A percentile compares a stretch with the other conserved stretches of the same genome.
These are phyloP conservation scores for Cheilosia grossa DNA, from an alignment of 2,888 invertebrate genomes.

Conservation along the genomic window DNA sequence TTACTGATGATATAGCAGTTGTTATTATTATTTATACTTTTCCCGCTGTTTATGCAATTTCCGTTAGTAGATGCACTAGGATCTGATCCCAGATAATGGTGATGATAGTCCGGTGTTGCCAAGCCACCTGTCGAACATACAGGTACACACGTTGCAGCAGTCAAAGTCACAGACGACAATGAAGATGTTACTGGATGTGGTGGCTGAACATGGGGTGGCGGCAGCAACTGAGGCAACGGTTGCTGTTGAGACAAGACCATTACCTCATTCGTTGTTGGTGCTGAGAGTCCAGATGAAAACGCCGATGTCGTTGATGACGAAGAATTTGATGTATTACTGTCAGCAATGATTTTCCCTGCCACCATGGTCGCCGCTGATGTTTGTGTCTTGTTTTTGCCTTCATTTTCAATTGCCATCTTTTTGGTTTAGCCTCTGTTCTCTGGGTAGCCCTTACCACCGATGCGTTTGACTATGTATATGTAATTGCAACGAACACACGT, in stretches of 20 bases:
- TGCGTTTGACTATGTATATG: not conserved
- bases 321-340: slow-evolving; percentile 57
- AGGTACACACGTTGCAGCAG: slow-evolving; percentile 67
- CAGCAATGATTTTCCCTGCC: slow-evolving; percentile 45
- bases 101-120: slow-evolving; percentile 61
- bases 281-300: slow-evolving; percentile 36
- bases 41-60: slow-evolving; percentile 53
- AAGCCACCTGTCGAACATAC: slow-evolving; percentile 68
- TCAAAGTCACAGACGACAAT: slow-evolving; percentile 61
- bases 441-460: not conserved
- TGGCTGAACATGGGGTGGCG: slow-evolving; percentile 61
- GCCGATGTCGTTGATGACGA: slow-evolving; percentile 45
- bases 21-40: slow-evolving; percentile 48
- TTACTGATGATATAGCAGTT: slow-evolving; percentile 60
- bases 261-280: slow-evolving; percentile 42
- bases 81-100: slow-evolving; percentile 55
- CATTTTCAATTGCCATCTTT: slow-evolving; percentile 72
- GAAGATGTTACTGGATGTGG: slow-evolving; percentile 61
- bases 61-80: slow-evolving; percentile 56
- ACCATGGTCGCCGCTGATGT: slow-evolving; percentile 17
- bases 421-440: slow-evolving; percentile 36
- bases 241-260: slow-evolving; percentile 53
- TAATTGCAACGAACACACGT: slow-evolving; percentile 11
- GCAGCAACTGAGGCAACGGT: slow-evolving; percentile 51
- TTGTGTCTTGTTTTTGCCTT: slow-evolving; percentile 58